phyloP scores from a whole-genome alignment of 2,797 vertebrate species.

The Aselliscus stoliczkanus region DNA sequence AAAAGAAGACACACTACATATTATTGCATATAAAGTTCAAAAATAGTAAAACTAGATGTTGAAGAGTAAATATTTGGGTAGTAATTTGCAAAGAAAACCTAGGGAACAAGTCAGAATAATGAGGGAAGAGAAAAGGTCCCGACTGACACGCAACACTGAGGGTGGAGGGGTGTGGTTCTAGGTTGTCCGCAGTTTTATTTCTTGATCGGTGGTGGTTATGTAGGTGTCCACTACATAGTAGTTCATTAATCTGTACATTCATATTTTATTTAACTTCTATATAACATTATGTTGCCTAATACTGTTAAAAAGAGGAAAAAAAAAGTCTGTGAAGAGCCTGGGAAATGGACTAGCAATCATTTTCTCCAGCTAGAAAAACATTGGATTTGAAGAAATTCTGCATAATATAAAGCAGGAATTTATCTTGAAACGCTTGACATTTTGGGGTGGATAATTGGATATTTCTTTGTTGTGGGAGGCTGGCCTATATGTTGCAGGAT shows the following conservation, averaged over 20 bases:
- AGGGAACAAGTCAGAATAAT: not conserved
- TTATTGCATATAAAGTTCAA: not conserved
- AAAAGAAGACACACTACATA: not conserved
- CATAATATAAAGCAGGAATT: not conserved
- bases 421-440: not conserved
- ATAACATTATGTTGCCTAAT: not conserved
- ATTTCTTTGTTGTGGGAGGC: not conserved
- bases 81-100: not conserved
- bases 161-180: fast-evolving
- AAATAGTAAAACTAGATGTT: not conserved
- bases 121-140: not conserved
- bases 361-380: not conserved
- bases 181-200: not conserved
- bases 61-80: not conserved
- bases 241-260: not conserved
- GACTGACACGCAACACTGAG: not conserved
- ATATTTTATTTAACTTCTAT: not conserved
- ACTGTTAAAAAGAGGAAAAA: not conserved
- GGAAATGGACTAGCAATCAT: not conserved
- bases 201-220: not conserved
- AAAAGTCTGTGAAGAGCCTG: not conserved
- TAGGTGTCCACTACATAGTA: not conserved
- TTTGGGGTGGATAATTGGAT: not conserved
- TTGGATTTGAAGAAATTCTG: not conserved
- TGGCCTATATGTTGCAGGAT: not conserved